Evolutionary conservation across 2,888 invertebrate genomes (phyloP), one percentile per base, ranked within the genome.

Genomic region (Eustalomyia histrio): DNA sequence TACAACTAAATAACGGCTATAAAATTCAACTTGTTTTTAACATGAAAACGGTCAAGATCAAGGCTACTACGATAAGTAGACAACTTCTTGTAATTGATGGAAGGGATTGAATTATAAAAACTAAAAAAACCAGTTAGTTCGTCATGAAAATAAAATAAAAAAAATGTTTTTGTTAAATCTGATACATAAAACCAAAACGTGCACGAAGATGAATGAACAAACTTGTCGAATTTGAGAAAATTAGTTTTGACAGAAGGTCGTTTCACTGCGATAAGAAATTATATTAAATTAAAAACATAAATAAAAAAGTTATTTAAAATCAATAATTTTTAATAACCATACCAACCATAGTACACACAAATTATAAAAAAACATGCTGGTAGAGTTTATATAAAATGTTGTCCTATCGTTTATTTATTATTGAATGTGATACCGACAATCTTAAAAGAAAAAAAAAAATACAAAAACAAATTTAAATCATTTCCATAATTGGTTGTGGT

Each of bases 11-110:
- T 43, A 35, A 35, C 35, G 8, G 3, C 10, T 9, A 24, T n/a
- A 12, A 64, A 64, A 9, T 7, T 16, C 43, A 67, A 73, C 79
- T 63, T n/a, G 73, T 73, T 73, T 52, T 58, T 17, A 52, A 55
- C 43, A 74, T 12, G 16, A 73, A 57, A 39, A 73, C 79, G 73
- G 73, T 52, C 52, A 73, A 79, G 78, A 79, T 79, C 79, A 79
- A 79, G 79, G 79, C 73, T 58, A 57, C 43, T n/a, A n/a, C n/a
- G n/a, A n/a, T 43, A 29, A 47, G 6, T 7, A 24, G 47, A 50
- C 73, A 64, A 47, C 63, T 63, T 33, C 64, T 67, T 12, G 5
- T 58, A 50, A 73, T 73, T n/a, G 57, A 57, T 57, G 57, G 57
- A 33, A 65, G 24, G 2, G 17, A 64, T 47, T 73, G 55, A 29